phyloP scores from a whole-genome alignment of 2,797 vertebrate species.

The Aselliscus stoliczkanus region DNA sequence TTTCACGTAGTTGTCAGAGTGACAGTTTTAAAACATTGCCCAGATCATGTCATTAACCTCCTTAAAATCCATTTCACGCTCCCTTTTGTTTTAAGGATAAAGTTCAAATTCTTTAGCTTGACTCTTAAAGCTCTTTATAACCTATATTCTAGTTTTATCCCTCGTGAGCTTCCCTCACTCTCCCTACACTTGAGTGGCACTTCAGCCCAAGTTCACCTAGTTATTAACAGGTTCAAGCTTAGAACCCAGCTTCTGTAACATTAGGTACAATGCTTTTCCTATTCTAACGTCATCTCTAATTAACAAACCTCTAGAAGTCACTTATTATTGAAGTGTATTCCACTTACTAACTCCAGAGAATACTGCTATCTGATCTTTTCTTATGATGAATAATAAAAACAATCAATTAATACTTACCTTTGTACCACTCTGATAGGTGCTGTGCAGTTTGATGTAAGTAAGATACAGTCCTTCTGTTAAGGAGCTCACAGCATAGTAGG shows the following conservation, averaged over 20 bases:
- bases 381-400: slow-evolving; percentile 14
- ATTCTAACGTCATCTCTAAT: not conserved
- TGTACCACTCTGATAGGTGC: not conserved
- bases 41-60: slow-evolving; percentile 30
- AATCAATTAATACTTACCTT: not conserved
- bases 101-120: slow-evolving; percentile 4
- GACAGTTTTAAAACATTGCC: slow-evolving; percentile 39
- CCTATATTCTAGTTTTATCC: not conserved
- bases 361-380: slow-evolving; percentile 18
- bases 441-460: not conserved
- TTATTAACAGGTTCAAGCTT: slow-evolving; percentile 5
- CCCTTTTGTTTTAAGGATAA: slow-evolving; percentile 34
- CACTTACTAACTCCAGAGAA: not conserved
- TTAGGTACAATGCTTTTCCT: not conserved
- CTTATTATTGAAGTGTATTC: not conserved
- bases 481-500: not conserved
- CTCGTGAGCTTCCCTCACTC: not conserved
- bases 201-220: not conserved
- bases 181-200: not conserved
- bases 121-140: not conserved
- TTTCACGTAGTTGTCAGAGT: not conserved
- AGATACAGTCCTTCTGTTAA: not conserved
- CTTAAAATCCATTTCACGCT: slow-evolving; percentile 28
- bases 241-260: slow-evolving; percentile 26
- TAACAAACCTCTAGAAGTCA: not conserved